Conservation (phyloP, 2,888 invertebrate genomes). For the Eristalinus aeneus region DNA sequence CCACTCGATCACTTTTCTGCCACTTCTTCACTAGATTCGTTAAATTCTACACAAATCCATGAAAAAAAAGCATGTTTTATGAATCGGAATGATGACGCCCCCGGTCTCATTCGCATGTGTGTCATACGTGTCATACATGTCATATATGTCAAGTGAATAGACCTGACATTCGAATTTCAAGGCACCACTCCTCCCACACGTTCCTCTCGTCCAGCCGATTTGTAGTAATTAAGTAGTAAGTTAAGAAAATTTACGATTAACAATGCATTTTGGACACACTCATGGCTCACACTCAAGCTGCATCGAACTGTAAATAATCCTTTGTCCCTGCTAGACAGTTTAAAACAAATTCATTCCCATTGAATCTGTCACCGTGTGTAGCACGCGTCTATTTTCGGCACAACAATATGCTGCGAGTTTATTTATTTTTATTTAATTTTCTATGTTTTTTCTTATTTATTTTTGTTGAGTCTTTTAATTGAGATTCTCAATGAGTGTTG, state of each 20-base stretch:
- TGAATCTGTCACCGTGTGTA: conserved; percentile 43
- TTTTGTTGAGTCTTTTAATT: neutral
- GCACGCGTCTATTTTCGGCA: conserved; percentile 46
- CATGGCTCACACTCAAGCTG: neutral
- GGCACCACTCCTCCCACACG: neutral
- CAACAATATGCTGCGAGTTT: conserved; percentile 30
- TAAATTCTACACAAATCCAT: neutral
- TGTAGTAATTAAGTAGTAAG: neutral
- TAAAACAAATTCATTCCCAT: conserved; percentile 37
- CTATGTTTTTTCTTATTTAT: conserved; percentile 8
- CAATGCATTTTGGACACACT: neutral
- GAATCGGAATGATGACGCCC: neutral
- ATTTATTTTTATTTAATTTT: conserved; percentile 8
- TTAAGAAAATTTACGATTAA: neutral
- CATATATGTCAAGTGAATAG: neutral
- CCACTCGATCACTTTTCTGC: too few species aligned
- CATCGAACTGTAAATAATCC: neutral
- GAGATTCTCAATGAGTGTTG: conserved; percentile 10
- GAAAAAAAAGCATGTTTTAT: neutral
- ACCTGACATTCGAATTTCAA: neutral
- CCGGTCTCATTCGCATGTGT: neutral
- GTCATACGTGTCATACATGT: neutral
- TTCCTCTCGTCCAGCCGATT: neutral
- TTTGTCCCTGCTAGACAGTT: neutral
- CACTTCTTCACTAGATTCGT: too few species aligned